A percentile compares a stretch with the other conserved stretches of the same genome.
These are phyloP conservation scores for Tenthredo mesomela DNA, from an alignment of 2,888 invertebrate species.

Conservation along the genomic window DNA sequence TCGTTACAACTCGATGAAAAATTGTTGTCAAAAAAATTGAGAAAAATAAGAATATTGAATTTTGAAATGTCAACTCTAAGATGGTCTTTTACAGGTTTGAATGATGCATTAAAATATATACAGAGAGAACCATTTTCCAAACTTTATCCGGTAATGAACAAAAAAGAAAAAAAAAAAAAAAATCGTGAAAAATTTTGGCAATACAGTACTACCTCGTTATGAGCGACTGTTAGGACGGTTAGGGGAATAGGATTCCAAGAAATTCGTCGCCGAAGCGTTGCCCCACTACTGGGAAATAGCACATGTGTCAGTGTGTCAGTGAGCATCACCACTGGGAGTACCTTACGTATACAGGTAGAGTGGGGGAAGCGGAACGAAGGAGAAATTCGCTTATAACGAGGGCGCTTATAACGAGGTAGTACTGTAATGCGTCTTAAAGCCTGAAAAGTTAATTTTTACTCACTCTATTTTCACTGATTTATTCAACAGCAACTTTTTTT, in stretches of 20 bases:
- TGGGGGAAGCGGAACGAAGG: no score
- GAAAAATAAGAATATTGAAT: background rate
- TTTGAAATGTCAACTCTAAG: background rate
- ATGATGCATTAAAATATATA: background rate
- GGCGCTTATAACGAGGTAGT: no score
- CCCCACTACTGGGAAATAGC: no score
- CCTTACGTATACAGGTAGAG: no score
- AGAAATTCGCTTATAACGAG: no score
- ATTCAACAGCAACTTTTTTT: no score
- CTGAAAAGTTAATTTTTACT: background rate
- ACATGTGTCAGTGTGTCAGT: no score
- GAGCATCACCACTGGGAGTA: no score
- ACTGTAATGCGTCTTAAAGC: background rate
- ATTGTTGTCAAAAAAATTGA: background rate
- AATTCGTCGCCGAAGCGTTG: no score
- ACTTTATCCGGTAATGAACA: background rate
- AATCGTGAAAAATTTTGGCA: background rate
- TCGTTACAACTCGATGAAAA: background rate
- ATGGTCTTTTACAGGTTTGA: background rate
- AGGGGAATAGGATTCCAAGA: no score
- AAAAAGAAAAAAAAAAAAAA: background rate
- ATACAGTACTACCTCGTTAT: no score
- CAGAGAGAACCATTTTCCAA: background rate
- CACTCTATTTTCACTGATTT: background rate
- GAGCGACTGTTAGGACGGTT: no score